Base-by-base conservation (phyloP, 2,113 vertebrate species). In the Sceloporus undulatus region DNA sequence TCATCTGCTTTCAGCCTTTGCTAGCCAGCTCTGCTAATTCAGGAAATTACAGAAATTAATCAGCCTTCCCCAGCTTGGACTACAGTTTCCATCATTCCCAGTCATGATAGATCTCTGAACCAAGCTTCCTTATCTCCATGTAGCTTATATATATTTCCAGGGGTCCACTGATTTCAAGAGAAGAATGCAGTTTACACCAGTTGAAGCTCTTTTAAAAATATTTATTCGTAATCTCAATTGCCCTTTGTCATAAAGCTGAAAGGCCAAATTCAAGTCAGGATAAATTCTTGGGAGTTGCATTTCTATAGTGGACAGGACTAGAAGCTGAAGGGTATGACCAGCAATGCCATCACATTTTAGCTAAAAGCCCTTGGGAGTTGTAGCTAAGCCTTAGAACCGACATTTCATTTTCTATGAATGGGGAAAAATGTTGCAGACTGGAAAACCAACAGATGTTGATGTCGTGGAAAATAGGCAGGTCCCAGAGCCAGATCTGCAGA, bases 1-100 rank as follows among this genome's bases (percentile, higher is more conserved):
- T 65, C 56, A 65, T 77, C 25, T 77, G 9, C 65, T 77, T 85
- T 66, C 59, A 85, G 56, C 34, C 65, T 34, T 85, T 75, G 38
- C 73, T 29, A 65, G 56, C 19, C 38, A 77, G 74, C 25, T n/a
- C 54, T 48, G 2, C 25, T 42, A 62, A 65, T 77, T 77, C 84
- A 77, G 25, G 25, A 85, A 27, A 23, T 29, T 77, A 16, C 25
- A 77, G 38, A 76, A 62, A 85, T 48, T 65, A 27, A 42, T 42
- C 38, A n/a, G 23, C 29, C 66, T 52, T 52, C 16, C 25, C 34
- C 34, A 38, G 59, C n/a, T 38, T 81, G 56, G 54, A 65, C 11
- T 81, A 59, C 4, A 65, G 29, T 81, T 81, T 19, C 56, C 79
- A 81, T 23, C 59, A 38, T 38, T 65, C 38, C 34, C 23, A 81